phyloP scores from a whole-genome alignment of 1,140 invertebrate species.

The Muscidifurax raptorellus region DNA sequence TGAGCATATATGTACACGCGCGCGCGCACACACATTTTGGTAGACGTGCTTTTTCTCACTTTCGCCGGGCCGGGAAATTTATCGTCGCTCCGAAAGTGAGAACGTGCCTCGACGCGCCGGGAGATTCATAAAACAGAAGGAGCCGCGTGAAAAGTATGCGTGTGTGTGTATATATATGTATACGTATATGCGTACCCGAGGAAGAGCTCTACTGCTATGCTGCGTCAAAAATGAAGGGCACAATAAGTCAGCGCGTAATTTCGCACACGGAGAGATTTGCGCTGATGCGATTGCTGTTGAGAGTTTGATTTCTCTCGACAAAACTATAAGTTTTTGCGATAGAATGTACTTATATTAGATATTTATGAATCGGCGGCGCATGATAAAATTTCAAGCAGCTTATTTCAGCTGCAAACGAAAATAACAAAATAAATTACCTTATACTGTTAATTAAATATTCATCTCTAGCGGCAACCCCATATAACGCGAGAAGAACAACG shows the following conservation, averaged over 20 bases:
- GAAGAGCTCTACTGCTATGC: no score
- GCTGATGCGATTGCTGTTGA: no score
- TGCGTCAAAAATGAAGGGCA: slow-evolving; percentile 33
- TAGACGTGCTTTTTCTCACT: background rate
- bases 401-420: no score
- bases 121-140: slow-evolving; percentile 33
- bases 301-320: no score
- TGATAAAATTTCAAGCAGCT: no score
- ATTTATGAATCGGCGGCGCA: no score
- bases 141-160: background rate
- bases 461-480: background rate
- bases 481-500: background rate
- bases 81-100: slow-evolving; percentile 30
- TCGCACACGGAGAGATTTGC: background rate
- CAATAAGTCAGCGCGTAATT: slow-evolving; percentile 38
- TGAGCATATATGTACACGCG: background rate
- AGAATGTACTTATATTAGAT: no score
- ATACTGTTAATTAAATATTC: background rate
- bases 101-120: slow-evolving; percentile 6
- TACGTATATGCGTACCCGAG: no score
- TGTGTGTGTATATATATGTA: no score
- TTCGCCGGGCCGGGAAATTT: slow-evolving; percentile 22
- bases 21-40: no score
- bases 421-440: no score
- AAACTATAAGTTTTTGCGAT: no score